A percentile compares a stretch with the other conserved stretches of the same genome.
Conservation (phyloP, 2,113 vertebrate genomes). For the Oryzias woworae region DNA sequence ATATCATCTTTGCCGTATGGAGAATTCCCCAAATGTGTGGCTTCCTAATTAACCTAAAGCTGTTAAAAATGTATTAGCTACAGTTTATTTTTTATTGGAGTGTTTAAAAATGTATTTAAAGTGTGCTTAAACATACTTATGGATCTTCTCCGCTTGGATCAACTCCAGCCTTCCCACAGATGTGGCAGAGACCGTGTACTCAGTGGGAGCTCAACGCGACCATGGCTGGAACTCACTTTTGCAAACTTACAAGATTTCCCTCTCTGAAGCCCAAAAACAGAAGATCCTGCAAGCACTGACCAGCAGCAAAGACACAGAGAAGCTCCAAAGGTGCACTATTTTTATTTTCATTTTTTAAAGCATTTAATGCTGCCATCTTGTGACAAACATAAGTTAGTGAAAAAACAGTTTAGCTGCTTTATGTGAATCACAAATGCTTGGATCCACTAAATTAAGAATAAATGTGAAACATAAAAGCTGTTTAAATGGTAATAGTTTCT, state of each 20-base stretch:
- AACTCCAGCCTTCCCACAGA: constrained; percentile 74
- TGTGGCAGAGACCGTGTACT: constrained; percentile 72
- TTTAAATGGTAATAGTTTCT: not conserved
- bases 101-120: no score
- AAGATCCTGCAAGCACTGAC: constrained; percentile 75
- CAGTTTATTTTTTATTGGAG: no score
- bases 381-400: constrained; percentile 14
- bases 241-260: constrained; percentile 67
- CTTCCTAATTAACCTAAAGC: no score
- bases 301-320: constrained; percentile 66
- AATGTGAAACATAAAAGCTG: not conserved
- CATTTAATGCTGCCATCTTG: constrained; percentile 39
- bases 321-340: constrained; percentile 64
- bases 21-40: no score
- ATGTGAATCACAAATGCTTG: not conserved
- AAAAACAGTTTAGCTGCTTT: not conserved
- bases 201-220: constrained; percentile 74
- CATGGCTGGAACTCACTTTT: constrained; percentile 73
- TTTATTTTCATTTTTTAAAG: not conserved
- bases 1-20: no score
- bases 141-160: constrained; percentile 25
- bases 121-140: no score
- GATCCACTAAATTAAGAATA: not conserved
- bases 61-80: no score
- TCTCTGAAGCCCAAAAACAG: constrained; percentile 71